phyloP scores from a whole-genome alignment of 2,888 invertebrate species.

The Caradrina kadenii region DNA sequence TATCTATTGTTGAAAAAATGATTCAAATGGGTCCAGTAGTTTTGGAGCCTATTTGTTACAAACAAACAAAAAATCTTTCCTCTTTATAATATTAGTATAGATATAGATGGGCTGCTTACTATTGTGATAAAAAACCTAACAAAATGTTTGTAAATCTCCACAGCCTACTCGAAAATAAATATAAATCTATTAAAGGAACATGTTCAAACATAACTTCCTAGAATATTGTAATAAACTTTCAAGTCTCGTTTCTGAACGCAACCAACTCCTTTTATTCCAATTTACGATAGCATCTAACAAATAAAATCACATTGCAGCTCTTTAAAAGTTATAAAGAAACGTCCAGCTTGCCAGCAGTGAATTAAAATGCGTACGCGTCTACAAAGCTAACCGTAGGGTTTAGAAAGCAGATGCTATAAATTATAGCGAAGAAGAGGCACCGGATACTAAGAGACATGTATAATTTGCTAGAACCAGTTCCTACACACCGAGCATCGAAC shows the following conservation, averaged over 20 bases:
- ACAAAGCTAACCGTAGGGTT: constrained; percentile 73
- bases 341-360: constrained; percentile 40
- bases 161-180: constrained; percentile 6
- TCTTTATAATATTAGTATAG: too few relatives aligned
- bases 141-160: not conserved
- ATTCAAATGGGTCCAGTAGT: too few relatives aligned
- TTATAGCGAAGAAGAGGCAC: constrained; percentile 81
- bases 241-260: constrained; percentile 40
- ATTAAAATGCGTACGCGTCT: constrained; percentile 62
- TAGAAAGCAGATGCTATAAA: constrained; percentile 84
- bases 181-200: constrained; percentile 28
- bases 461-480: constrained; percentile 84
- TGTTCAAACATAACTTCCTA: constrained; percentile 11
- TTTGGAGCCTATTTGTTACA: too few relatives aligned
- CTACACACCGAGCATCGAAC: constrained; percentile 63
- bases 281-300: constrained; percentile 59
- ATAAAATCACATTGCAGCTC: constrained; percentile 60
- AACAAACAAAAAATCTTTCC: too few relatives aligned
- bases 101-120: not conserved
- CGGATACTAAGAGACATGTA: constrained; percentile 79
- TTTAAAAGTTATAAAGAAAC: constrained; percentile 61
- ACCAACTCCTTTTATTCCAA: constrained; percentile 51
- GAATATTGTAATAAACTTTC: constrained; percentile 36
- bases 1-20: too few relatives aligned
- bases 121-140: not conserved